Conservation (phyloP, 1,140 invertebrate genomes). For the Camponotus pennsylvanicus region DNA sequence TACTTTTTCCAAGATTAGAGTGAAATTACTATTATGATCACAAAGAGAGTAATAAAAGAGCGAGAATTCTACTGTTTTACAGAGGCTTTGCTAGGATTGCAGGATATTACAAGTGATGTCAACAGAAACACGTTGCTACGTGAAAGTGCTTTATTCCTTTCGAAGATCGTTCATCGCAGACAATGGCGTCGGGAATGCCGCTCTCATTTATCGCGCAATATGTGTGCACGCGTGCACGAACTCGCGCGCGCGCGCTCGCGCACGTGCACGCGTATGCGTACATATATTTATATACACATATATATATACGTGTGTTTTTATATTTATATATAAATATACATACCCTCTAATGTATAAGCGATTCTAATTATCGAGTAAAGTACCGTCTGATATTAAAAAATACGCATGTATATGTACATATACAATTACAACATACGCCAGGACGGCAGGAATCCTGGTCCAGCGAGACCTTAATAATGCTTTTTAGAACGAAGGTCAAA, state of each 20-base stretch:
- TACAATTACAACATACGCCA: conserved; percentile 78
- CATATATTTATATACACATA: conserved; percentile 63
- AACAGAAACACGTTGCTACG: conserved; percentile 72
- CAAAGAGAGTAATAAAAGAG: not conserved
- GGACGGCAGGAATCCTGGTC: conserved; percentile 78
- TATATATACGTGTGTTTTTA: conserved; percentile 65
- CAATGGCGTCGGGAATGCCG: conserved; percentile 76
- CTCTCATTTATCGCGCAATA: conserved; percentile 72
- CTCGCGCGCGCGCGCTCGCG: conserved; percentile 46
- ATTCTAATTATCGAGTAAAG: conserved; percentile 78
- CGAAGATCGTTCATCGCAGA: conserved; percentile 77
- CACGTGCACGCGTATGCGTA: conserved; percentile 12
- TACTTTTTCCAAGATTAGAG: not conserved
- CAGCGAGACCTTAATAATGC: conserved; percentile 77
- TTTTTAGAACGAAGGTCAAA: conserved; percentile 76
- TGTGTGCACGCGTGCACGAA: conserved; percentile 70
- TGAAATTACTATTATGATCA: not conserved
- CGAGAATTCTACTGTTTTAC: not conserved
- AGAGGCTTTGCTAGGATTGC: not conserved
- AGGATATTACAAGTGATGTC: conserved; percentile 9
- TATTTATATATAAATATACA: conserved; percentile 71
- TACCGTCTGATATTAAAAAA: conserved; percentile 78
- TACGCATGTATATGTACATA: conserved; percentile 79
- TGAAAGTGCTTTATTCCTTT: conserved; percentile 79
- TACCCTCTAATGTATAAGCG: conserved; percentile 75